A percentile compares a stretch with the other conserved stretches of the same genome.
Evolutionary conservation across 2,888 invertebrate genomes (phyloP).

Genomic region (Tenthredo amoena): DNA sequence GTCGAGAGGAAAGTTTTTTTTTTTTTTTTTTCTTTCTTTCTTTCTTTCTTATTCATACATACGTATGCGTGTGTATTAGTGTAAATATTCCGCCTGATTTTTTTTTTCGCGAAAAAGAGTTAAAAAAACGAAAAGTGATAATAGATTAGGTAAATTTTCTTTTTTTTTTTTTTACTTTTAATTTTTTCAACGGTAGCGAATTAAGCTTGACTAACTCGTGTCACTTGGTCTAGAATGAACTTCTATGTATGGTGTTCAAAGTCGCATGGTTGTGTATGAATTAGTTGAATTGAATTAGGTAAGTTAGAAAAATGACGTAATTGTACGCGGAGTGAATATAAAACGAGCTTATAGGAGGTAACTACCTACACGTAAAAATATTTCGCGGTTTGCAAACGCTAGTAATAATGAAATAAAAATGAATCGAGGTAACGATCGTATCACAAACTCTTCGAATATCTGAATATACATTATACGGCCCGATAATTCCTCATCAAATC

Average conservation of each 20-base stretch:
- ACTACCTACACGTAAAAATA: not conserved
- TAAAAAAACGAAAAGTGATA: not conserved
- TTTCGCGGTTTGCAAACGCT: not conserved
- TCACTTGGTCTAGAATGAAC: not conserved
- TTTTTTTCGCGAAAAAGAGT: not conserved
- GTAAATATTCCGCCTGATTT: not conserved
- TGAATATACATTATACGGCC: too few relatives aligned
- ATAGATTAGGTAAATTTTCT: not conserved
- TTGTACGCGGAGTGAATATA: constrained; percentile 23
- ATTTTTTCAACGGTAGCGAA: not conserved
- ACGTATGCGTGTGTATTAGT: not conserved
- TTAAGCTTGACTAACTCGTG: constrained; percentile 2
- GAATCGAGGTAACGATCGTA: not conserved
- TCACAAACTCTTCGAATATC: not conserved
- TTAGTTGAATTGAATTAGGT: constrained; percentile 46
- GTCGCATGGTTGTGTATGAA: not conserved
- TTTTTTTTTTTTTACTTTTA: not conserved
- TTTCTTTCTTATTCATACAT: not conserved
- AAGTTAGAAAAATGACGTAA: constrained; percentile 29
- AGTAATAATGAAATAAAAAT: not conserved
- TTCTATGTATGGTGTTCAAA: not conserved
- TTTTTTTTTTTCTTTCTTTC: not conserved
- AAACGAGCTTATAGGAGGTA: not conserved
- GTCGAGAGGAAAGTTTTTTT: not conserved
- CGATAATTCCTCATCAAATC: too few relatives aligned